A percentile compares a stretch with the other conserved stretches of the same genome.
These are phyloP conservation scores for Orestias chungarensis DNA, from an alignment of 2,797 vertebrate genomes.

Conservation along the genomic window DNA sequence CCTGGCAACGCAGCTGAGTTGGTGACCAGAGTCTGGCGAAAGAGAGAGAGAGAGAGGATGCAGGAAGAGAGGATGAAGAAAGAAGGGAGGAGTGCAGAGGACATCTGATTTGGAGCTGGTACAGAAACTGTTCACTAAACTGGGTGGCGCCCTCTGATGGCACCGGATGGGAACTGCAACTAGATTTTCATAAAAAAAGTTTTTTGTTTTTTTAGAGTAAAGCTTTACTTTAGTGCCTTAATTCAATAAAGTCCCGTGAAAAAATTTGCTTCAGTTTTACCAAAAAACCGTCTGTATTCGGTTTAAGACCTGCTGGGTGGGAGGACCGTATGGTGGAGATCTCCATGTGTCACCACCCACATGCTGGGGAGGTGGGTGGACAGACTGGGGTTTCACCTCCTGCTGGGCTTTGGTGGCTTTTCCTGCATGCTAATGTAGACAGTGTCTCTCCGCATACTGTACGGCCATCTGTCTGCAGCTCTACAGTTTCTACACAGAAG, in stretches of 20 bases:
- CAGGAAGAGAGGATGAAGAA: slow-evolving; percentile 19
- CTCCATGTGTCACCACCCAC: slow-evolving; percentile 4
- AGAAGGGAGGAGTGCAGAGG: slow-evolving; percentile 20
- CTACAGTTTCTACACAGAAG: neutral
- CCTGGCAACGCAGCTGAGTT: slow-evolving; percentile 88
- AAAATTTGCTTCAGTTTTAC: too few relatives aligned
- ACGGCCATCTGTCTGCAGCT: slow-evolving; percentile 26
- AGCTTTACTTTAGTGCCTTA: too few relatives aligned
- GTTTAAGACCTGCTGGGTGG: too few relatives aligned
- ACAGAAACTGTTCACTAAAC: too few relatives aligned
- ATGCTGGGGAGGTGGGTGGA: slow-evolving; percentile 19
- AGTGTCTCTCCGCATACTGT: slow-evolving; percentile 9
- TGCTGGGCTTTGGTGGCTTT: too few relatives aligned
- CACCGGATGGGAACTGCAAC: neutral
- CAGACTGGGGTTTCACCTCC: slow-evolving; percentile 34
- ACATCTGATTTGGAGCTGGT: slow-evolving; percentile 18
- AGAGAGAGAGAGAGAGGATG: slow-evolving; percentile 69
- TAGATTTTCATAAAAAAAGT: too few relatives aligned
- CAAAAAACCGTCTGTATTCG: too few relatives aligned
- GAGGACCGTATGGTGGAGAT: slow-evolving; percentile 40
- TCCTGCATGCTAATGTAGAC: slow-evolving; percentile 7
- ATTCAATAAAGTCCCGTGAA: too few relatives aligned
- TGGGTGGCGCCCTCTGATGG: neutral
- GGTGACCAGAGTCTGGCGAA: slow-evolving; percentile 92
- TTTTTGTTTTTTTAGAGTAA: too few relatives aligned